Conservation (phyloP, 2,113 vertebrate genomes). For the Vireo altiloquus region DNA sequence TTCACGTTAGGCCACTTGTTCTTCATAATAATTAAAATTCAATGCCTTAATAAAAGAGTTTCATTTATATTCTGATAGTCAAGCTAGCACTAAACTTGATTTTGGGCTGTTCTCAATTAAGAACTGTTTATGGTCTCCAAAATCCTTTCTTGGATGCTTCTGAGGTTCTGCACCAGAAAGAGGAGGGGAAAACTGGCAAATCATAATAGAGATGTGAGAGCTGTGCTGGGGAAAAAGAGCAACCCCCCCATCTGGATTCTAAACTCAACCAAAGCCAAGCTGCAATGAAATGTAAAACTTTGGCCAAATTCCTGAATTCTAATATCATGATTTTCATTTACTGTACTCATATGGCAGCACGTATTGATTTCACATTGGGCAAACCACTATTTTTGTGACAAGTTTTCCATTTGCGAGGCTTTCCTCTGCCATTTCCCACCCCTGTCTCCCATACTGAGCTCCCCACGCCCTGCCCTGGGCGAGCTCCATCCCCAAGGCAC, state of each 20-base stretch:
- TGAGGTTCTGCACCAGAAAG: neutral
- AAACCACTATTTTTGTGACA: neutral
- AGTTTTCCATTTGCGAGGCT: neutral
- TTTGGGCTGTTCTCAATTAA: conserved; percentile 39
- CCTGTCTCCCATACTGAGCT: accelerated
- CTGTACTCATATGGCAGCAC: neutral
- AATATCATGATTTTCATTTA: neutral
- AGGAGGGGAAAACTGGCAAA: conserved; percentile 9
- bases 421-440: neutral
- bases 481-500: neutral
- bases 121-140: conserved; percentile 1
- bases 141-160: conserved; percentile 7
- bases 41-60: neutral
- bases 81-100: neutral
- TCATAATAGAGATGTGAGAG: neutral
- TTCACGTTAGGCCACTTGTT: neutral
- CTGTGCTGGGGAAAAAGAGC: neutral
- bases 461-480: accelerated
- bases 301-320: neutral
- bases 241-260: neutral
- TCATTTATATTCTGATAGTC: conserved; percentile 3
- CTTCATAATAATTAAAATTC: conserved; percentile 3
- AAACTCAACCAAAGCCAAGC: conserved; percentile 16
- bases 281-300: neutral
- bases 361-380: neutral